Conservation (phyloP, 2,888 invertebrate species). For the Linnaemya tessellans region DNA sequence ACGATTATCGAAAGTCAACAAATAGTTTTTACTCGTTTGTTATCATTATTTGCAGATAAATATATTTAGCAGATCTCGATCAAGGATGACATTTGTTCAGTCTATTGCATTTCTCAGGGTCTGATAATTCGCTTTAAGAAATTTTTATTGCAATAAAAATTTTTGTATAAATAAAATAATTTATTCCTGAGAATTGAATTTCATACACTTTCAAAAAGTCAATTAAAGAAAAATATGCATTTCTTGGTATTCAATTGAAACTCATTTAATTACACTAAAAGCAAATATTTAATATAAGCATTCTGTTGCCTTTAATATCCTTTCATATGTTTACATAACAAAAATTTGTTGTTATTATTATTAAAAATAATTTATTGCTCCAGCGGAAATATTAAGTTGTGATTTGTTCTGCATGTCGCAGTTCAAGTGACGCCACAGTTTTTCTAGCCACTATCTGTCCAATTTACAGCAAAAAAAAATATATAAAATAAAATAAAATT, state of each 20-base stretch:
- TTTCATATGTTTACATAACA: slow-evolving; percentile 39
- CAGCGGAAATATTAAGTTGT: slow-evolving; percentile 70
- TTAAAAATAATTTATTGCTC: slow-evolving; percentile 63
- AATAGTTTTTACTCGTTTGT: too few relatives aligned
- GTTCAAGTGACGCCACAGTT: slow-evolving; percentile 69
- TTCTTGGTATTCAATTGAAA: not conserved
- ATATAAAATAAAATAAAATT: too few relatives aligned
- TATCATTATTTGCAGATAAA: too few relatives aligned
- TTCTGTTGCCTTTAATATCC: not conserved
- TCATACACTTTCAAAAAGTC: too few relatives aligned
- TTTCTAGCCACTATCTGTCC: slow-evolving; percentile 48
- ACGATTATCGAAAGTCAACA: too few relatives aligned
- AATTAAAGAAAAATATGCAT: not conserved
- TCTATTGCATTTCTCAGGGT: too few relatives aligned
- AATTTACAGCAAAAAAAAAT: not conserved
- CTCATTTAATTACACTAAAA: slow-evolving; percentile 3
- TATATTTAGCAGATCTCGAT: too few relatives aligned
- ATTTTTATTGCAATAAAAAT: too few relatives aligned
- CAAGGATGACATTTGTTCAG: too few relatives aligned
- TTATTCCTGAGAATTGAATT: not conserved
- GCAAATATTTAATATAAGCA: not conserved
- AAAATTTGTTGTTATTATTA: not conserved
- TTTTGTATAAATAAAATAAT: too few relatives aligned
- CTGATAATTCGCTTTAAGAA: too few relatives aligned
- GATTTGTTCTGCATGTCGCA: slow-evolving; percentile 71